phyloP scores from a whole-genome alignment of 2,797 vertebrate species.

The Leptatherina wallacei region DNA sequence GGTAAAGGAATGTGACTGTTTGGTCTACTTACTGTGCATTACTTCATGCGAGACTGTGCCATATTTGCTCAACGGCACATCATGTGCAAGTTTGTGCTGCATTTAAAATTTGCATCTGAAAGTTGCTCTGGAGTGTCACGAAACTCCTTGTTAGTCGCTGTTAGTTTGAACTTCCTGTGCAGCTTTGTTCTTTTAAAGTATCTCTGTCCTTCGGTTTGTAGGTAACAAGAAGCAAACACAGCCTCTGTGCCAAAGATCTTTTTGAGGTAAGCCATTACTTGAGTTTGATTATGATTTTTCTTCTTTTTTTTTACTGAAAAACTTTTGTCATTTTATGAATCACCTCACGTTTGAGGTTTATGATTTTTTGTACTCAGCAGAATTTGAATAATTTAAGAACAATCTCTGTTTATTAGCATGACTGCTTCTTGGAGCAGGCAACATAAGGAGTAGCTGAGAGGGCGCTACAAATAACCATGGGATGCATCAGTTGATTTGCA shows the following conservation, averaged over 20 bases:
- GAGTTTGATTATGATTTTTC: background rate
- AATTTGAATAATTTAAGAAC: conserved; percentile 9
- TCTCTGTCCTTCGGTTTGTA: conserved; percentile 45
- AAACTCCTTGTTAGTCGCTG: background rate
- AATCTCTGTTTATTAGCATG: background rate
- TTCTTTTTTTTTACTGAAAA: background rate
- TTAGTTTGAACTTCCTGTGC: conserved; percentile 15
- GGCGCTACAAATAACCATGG: background rate
- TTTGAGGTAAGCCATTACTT: conserved; percentile 65
- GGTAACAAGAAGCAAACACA: conserved; percentile 72
- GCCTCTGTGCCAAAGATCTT: conserved; percentile 64
- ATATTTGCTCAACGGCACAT: conserved; percentile 2
- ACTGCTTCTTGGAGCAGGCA: conserved; percentile 6
- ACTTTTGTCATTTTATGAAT: conserved; percentile 2
- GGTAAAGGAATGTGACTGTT: conserved; percentile 9
- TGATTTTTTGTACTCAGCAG: background rate
- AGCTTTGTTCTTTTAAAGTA: conserved; percentile 15
- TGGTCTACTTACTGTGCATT: background rate
- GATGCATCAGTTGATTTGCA: conserved; percentile 10
- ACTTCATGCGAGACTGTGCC: background rate
- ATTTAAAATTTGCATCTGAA: conserved; percentile 28
- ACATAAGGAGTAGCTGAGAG: background rate
- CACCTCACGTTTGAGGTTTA: background rate
- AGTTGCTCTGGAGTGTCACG: conserved; percentile 18
- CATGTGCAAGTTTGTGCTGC: background rate